These are phyloP conservation scores for Euzetes globulus DNA, from an alignment of 2,888 invertebrate species.

Conservation along the genomic window DNA sequence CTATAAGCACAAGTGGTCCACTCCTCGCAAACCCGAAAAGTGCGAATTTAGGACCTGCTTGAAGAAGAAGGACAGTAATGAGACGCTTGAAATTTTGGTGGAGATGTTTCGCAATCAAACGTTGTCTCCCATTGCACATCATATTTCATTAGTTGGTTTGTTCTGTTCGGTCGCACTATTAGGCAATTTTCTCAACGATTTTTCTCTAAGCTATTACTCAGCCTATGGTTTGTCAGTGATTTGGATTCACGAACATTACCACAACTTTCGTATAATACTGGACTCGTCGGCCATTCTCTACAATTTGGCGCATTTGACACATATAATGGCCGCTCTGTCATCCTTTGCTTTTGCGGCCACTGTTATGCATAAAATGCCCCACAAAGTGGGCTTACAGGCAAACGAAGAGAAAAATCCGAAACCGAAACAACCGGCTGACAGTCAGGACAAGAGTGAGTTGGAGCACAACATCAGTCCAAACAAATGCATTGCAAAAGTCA, in stretches of 20 bases:
- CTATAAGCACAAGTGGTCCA: not conserved
- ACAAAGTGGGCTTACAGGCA: not conserved
- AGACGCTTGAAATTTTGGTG: not conserved
- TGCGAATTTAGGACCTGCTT: not conserved
- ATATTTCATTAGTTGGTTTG: not conserved
- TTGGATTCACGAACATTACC: conserved; percentile 6
- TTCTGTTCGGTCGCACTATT: not conserved
- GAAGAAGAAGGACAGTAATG: not conserved
- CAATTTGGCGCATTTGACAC: not conserved
- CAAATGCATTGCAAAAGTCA: too few species aligned
- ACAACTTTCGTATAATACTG: not conserved
- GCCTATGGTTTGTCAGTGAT: not conserved
- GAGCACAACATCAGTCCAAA: too few species aligned
- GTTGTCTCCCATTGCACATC: not conserved
- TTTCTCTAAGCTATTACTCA: not conserved
- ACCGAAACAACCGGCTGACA: too few species aligned
- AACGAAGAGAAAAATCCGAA: too few species aligned
- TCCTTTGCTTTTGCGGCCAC: not conserved
- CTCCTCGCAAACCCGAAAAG: not conserved
- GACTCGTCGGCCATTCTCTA: not conserved
- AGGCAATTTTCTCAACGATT: not conserved
- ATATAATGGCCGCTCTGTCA: not conserved
- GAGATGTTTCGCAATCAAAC: not conserved
- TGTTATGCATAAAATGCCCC: not conserved
- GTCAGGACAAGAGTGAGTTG: too few species aligned